Evolutionary conservation across 2,113 vertebrate genomes (phyloP), one percentile per base, ranked within the genome.

Genomic region (Pluvianellus socialis): DNA sequence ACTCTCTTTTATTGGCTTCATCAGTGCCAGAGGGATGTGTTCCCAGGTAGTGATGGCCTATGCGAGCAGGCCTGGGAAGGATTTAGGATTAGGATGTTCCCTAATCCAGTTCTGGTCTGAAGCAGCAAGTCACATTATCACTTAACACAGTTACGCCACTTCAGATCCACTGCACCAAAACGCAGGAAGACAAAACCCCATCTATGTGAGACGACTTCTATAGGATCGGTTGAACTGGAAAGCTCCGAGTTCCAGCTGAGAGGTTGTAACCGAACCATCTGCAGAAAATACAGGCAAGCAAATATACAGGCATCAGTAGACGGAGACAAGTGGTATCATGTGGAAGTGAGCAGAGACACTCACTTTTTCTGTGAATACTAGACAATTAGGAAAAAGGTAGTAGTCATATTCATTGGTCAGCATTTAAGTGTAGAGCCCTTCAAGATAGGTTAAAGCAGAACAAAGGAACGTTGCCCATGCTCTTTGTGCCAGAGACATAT

Each of bases 341-440:
- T 20, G 56, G 77, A 75, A 92, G 52, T 4, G 40, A 90, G 90
- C 58, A 95, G 80, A 50, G 35, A 67, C 6, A 5, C 62, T 44
- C 65, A 24, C 66, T 50, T 52, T 15, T 72, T 58, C 76, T 24
- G 50, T 87, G 86, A 68, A 35, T 35, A 45, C 45, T 16, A 85
- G 92, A 77, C 84, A 87, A 28, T 75, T 26, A 87, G 58, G 89
- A 92, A 77, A 93, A 79, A 94, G 77, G 89, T 58, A 95, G 89
- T 32, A 83, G 62, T 68, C 81, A 62, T 85, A 76, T 47, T 95
- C 89, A 90, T 90, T 95, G 84, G 91, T 95, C 89, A 95, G 77
- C 84, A 90, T 22, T 75, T 44, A 80, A 92, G 15, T 32, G 63
- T 74, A 94, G 82, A 97, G 94, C 96, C 97, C 96, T 96, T 96